These are phyloP conservation scores for Adelognathus sp. DNA, from an alignment of 2,888 invertebrate species.

Conservation along the genomic window DNA sequence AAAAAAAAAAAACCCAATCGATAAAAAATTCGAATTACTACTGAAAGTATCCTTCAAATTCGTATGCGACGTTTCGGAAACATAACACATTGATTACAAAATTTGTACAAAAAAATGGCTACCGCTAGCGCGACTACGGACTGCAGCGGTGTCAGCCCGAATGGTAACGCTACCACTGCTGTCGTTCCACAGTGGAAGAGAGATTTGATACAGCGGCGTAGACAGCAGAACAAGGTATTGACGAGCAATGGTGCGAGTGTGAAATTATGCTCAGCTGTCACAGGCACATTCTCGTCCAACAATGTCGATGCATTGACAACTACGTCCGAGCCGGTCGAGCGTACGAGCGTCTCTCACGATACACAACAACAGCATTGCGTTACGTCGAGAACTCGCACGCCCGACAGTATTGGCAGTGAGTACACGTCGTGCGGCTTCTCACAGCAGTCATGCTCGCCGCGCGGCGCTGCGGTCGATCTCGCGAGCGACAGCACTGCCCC, in stretches of 20 bases:
- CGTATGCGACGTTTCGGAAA: too few relatives aligned
- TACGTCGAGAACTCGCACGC: slow-evolving; percentile 36
- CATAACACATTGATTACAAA: too few relatives aligned
- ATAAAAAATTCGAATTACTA: background rate
- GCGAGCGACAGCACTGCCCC: too few relatives aligned
- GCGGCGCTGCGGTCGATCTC: too few relatives aligned
- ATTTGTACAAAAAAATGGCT: slow-evolving; percentile 51
- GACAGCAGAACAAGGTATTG: slow-evolving; percentile 81
- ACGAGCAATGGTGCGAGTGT: slow-evolving; percentile 71
- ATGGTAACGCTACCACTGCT: background rate
- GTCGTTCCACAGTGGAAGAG: slow-evolving; percentile 91
- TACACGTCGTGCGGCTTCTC: slow-evolving; percentile 53
- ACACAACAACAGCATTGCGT: slow-evolving; percentile 23
- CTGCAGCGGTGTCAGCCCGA: slow-evolving; percentile 24
- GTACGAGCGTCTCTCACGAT: slow-evolving; percentile 18
- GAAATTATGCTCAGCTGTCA: slow-evolving; percentile 69
- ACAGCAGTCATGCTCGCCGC: slow-evolving; percentile 46
- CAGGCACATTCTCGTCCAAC: slow-evolving; percentile 58
- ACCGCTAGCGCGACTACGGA: slow-evolving; percentile 54
- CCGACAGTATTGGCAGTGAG: slow-evolving; percentile 46
- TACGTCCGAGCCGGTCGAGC: slow-evolving; percentile 28
- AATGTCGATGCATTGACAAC: slow-evolving; percentile 14
- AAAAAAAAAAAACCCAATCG: background rate
- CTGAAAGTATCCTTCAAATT: background rate
- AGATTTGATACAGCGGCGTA: slow-evolving; percentile 89